Percentiles rank a stretch among this genome's conserved stretches.
phyloP scores from a whole-genome alignment of 2,797 vertebrate species.

The Phalloptychus januarius region DNA sequence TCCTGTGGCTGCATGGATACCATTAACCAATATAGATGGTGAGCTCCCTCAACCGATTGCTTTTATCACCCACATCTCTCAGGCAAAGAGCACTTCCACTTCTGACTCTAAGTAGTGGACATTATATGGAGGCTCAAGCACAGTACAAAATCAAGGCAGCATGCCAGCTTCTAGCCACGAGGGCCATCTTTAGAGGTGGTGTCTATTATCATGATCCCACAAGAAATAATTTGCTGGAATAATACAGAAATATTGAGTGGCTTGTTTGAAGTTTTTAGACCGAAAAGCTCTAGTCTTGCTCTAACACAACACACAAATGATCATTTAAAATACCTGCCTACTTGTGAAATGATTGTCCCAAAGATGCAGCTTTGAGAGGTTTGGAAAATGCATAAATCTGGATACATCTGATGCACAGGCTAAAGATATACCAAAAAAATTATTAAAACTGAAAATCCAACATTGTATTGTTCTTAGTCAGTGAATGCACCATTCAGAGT shows the following conservation, averaged over 20 bases:
- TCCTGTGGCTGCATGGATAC: conserved; percentile 62
- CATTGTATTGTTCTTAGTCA: not conserved
- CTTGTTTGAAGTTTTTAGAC: not conserved
- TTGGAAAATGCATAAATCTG: not conserved
- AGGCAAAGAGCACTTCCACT: conserved; percentile 39
- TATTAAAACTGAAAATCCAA: not conserved
- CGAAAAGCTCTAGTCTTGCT: not conserved
- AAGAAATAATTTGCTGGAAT: not conserved
- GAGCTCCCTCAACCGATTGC: conserved; percentile 38
- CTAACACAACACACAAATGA: not conserved
- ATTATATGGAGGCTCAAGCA: conserved; percentile 30
- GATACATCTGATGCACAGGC: not conserved
- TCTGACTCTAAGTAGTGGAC: conserved; percentile 37
- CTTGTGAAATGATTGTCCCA: not conserved
- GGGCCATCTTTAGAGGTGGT: not conserved
- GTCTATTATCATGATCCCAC: not conserved
- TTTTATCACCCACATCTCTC: conserved; percentile 70
- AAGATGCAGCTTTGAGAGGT: not conserved
- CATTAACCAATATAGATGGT: conserved; percentile 54
- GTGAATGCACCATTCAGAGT: not conserved
- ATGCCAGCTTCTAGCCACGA: conserved; percentile 1
- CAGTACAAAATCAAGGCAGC: conserved; percentile 12
- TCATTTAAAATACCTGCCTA: not conserved
- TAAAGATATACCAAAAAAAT: not conserved
- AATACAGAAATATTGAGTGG: not conserved